A percentile compares a stretch with the other conserved stretches of the same genome.
These are phyloP conservation scores for Catocala fraxini DNA, from an alignment of 2,888 invertebrate species.

Conservation along the genomic window DNA sequence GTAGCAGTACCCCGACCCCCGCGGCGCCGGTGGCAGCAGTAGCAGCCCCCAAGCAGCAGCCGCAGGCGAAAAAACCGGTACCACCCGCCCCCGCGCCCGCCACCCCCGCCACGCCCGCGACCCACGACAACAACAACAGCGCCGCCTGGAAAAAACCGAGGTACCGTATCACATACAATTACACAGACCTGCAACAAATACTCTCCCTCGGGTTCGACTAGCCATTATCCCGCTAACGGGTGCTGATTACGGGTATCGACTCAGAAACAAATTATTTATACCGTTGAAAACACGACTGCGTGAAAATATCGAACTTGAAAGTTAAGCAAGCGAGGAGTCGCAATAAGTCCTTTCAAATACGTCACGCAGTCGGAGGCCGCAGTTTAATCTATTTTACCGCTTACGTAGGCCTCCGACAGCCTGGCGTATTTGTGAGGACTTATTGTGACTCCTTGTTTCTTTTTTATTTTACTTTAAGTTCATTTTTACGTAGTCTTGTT, in stretches of 20 bases:
- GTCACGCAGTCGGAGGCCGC: conserved; percentile 28
- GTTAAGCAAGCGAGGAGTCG: conserved; percentile 18
- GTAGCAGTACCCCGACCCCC: conserved; percentile 80
- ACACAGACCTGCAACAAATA: conserved; percentile 19
- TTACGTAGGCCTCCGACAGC: conserved; percentile 23
- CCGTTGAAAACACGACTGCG: conserved; percentile 21
- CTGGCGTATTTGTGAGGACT: conserved; percentile 25
- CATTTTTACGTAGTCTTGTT: conserved; percentile 7
- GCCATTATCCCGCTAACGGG: conserved; percentile 11
- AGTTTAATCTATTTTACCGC: conserved; percentile 3
- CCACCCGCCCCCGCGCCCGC: conserved; percentile 72
- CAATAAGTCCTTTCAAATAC: conserved; percentile 28
- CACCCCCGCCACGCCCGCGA: conserved; percentile 43
- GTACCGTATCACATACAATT: conserved; percentile 56
- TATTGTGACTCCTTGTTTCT: conserved; percentile 26
- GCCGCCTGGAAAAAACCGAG: conserved; percentile 82
- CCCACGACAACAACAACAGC: conserved; percentile 73
- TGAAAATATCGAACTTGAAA: conserved; percentile 12
- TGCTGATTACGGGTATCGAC: conserved; percentile 22
- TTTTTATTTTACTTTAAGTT: conserved; percentile 6
- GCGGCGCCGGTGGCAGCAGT: conserved; percentile 32
- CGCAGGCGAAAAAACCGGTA: conserved; percentile 24
- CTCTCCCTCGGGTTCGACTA: conserved; percentile 31
- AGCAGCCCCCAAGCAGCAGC: conserved; percentile 71
- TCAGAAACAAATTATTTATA: neutral